A percentile compares a stretch with the other conserved stretches of the same genome.
Evolutionary conservation across 2,888 invertebrate genomes (phyloP).

Genomic region (Xestoiulus laeticollis): DNA sequence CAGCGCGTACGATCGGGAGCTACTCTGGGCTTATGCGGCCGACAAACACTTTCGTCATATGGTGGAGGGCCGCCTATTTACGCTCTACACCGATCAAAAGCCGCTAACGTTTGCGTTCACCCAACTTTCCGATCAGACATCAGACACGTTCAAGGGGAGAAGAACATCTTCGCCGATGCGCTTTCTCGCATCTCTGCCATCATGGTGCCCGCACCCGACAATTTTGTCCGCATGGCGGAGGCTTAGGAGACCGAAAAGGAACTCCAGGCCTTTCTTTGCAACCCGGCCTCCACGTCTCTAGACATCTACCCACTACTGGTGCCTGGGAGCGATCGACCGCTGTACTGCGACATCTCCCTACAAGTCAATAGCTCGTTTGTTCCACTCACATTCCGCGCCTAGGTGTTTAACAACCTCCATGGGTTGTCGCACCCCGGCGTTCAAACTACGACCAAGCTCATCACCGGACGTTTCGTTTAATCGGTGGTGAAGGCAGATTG

Average conservation of each 20-base stretch:
- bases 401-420: background rate
- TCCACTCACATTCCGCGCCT: background rate
- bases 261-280: background rate
- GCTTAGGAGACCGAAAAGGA: background rate
- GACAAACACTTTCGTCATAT: conserved; percentile 55
- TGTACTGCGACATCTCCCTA: background rate
- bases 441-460: background rate
- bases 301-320: background rate
- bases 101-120: conserved; percentile 61
- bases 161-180: background rate
- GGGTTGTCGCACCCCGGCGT: background rate
- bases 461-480: conserved; percentile 48
- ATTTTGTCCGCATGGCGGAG: background rate
- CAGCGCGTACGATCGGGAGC: conserved; percentile 58
- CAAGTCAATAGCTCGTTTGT: background rate
- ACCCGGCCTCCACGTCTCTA: background rate
- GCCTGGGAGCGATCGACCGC: background rate
- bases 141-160: conserved; percentile 53
- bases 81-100: conserved; percentile 59
- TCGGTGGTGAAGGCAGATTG: conserved; percentile 36
- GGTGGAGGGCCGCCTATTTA: conserved; percentile 61
- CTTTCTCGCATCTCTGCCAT: conserved; percentile 54
- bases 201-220: background rate
- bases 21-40: conserved; percentile 51
- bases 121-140: conserved; percentile 59